Conservation (phyloP, 2,888 invertebrate species). For the Eupeodes luniger region DNA sequence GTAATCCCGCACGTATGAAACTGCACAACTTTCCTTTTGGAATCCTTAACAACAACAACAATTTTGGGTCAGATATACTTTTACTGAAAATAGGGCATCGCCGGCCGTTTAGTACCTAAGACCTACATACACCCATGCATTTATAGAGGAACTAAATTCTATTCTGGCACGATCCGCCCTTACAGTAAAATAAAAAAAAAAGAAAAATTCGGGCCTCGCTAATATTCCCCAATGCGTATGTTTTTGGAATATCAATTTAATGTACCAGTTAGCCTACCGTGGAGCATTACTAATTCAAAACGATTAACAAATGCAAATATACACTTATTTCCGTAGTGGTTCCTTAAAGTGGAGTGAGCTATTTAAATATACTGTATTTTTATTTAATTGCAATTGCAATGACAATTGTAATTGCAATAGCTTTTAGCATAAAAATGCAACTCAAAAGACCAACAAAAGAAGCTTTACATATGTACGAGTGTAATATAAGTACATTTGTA, state of each 20-base stretch:
- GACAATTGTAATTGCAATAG: slow-evolving; percentile 49
- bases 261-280: slow-evolving; percentile 36
- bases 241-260: slow-evolving; percentile 60
- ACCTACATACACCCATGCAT: slow-evolving; percentile 20
- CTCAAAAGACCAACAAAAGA: slow-evolving; percentile 52
- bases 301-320: slow-evolving; percentile 68
- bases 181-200: slow-evolving; percentile 1
- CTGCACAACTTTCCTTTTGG: background rate
- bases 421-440: slow-evolving; percentile 47
- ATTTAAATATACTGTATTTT: slow-evolving; percentile 18
- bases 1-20: background rate
- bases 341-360: background rate
- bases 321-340: background rate
- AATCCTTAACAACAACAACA: slow-evolving; percentile 20
- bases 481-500: no score
- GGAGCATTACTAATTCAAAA: slow-evolving; percentile 62
- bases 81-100: slow-evolving; percentile 61
- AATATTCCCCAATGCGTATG: slow-evolving; percentile 26
- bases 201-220: background rate
- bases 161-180: slow-evolving; percentile 51
- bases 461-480: background rate
- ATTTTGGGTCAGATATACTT: slow-evolving; percentile 49
- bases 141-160: slow-evolving; percentile 27
- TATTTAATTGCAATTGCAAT: slow-evolving; percentile 55
- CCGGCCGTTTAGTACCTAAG: background rate